phyloP scores from a whole-genome alignment of 2,113 vertebrate species.

The Cochlearius cochlearius region DNA sequence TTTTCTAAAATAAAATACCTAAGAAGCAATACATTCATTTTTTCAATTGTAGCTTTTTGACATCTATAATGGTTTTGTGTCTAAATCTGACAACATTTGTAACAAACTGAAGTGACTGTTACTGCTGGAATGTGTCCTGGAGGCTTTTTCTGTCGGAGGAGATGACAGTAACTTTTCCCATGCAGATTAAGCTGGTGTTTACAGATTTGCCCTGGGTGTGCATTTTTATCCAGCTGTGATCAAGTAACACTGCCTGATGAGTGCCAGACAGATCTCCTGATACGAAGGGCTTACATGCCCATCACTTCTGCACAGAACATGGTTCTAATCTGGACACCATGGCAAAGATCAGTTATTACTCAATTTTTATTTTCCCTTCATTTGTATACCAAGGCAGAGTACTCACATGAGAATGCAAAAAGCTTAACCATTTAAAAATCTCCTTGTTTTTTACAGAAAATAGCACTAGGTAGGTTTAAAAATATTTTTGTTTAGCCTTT shows the following conservation, averaged over 20 bases:
- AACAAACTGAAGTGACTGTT: slow-evolving; percentile 78
- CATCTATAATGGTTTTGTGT: slow-evolving; percentile 83
- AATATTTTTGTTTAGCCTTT: neutral
- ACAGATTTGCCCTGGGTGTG: slow-evolving; percentile 89
- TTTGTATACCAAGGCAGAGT: neutral
- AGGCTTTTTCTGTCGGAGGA: slow-evolving; percentile 86
- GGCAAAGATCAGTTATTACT: neutral
- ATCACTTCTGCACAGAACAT: slow-evolving; percentile 36
- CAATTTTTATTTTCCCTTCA: neutral
- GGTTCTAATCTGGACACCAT: slow-evolving; percentile 5
- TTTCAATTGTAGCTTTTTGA: slow-evolving; percentile 74
- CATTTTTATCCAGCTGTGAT: slow-evolving; percentile 86
- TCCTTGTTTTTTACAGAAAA: neutral
- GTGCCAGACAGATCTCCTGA: slow-evolving; percentile 81
- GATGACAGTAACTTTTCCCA: slow-evolving; percentile 89
- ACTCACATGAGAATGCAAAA: neutral
- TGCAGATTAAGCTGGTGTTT: slow-evolving; percentile 96
- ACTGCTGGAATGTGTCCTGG: slow-evolving; percentile 77
- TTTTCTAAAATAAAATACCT: slow-evolving; percentile 37
- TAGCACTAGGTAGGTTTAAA: neutral
- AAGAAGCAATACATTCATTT: slow-evolving; percentile 5
- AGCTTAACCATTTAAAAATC: neutral
- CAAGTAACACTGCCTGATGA: slow-evolving; percentile 80
- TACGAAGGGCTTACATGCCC: slow-evolving; percentile 69
- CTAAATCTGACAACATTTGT: slow-evolving; percentile 83